Conservation (phyloP, 2,888 invertebrate species). For the Tenthredo amoena region DNA sequence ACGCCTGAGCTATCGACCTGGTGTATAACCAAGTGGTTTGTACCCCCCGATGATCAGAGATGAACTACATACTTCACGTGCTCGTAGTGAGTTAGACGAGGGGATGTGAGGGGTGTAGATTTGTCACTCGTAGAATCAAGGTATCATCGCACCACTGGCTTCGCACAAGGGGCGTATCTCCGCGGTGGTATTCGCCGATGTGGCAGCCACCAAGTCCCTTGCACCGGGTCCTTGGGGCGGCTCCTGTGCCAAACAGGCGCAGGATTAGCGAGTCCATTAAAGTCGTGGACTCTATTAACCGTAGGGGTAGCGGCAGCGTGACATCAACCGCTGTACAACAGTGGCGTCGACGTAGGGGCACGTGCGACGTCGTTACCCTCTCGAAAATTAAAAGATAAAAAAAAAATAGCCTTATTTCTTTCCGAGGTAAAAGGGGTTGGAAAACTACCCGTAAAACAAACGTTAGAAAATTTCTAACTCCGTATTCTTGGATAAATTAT, state of each 20-base stretch:
- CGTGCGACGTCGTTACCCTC: slow-evolving; percentile 22
- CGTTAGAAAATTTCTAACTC: neutral
- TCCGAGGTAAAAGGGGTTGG: neutral
- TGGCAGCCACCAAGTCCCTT: slow-evolving; percentile 55
- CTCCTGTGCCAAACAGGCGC: slow-evolving; percentile 75
- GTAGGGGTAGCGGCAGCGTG: slow-evolving; percentile 73
- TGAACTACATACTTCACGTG: slow-evolving; percentile 39
- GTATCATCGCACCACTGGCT: slow-evolving; percentile 75
- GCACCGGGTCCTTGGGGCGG: slow-evolving; percentile 56
- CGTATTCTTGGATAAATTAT: neutral
- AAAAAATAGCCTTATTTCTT: neutral
- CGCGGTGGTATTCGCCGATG: slow-evolving; percentile 58
- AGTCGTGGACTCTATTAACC: slow-evolving; percentile 79
- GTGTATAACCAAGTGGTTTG: slow-evolving; percentile 29
- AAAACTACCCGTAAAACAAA: neutral
- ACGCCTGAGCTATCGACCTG: slow-evolving; percentile 30
- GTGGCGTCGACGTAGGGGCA: slow-evolving; percentile 66
- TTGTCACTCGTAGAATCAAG: slow-evolving; percentile 76
- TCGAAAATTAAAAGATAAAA: neutral
- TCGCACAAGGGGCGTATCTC: slow-evolving; percentile 75
- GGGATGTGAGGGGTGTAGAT: slow-evolving; percentile 68
- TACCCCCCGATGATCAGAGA: slow-evolving; percentile 13
- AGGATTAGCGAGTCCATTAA: slow-evolving; percentile 79
- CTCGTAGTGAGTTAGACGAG: neutral
- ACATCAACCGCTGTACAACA: slow-evolving; percentile 74